Base-by-base conservation (phyloP, 2,113 vertebrate genomes). In the Urocolius indicus region DNA sequence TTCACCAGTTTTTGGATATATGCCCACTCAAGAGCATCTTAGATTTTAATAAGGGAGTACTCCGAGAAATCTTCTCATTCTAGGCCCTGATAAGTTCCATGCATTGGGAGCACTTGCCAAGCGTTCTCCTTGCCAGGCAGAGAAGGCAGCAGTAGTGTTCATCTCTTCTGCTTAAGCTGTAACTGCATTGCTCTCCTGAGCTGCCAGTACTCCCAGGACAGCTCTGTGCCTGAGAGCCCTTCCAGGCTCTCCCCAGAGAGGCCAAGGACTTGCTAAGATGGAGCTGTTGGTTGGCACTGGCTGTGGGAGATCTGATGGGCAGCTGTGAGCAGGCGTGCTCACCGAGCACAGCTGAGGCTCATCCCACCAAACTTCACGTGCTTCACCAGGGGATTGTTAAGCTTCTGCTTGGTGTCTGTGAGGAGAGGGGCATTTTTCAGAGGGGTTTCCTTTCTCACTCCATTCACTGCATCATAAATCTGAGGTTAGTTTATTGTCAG, bases 1-100 rank as follows among this genome's bases (percentile, higher is more conserved):
- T 79, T 72, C 51, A 23, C 46, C 5, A 1, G 6, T 65, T 72
- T 91, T 79, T 95, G 49, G 46, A 34, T 72, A 46, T 67, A 19
- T 87, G 54, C n/a, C 48, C 6, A 4, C 13, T 80, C 11, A 51
- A 62, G 34, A 77, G 24, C 43, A 88, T 46, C 75, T 85, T 74
- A 73, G 67, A 49, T 87, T 91, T 87, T 83, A 52, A 6, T 10
- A 68, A 68, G 30, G 23, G 52, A 59, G 5, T 45, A 55, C 24
- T 93, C 16, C 22, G 69, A 93, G 22, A 82, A 84, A 78, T 72
- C 21, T 62, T 69, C 30, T 83, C 10, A 34, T 69, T 92, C 51
- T 67, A 57, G 57, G 16, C 34, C 32, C n/a, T 78, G 57, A 54
- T 81, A 58, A 73, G 61, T 65, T 72, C 45, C 54, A 17, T 29